These are phyloP conservation scores for Anniella stebbinsi DNA, from an alignment of 2,797 vertebrate genomes.

Conservation along the genomic window DNA sequence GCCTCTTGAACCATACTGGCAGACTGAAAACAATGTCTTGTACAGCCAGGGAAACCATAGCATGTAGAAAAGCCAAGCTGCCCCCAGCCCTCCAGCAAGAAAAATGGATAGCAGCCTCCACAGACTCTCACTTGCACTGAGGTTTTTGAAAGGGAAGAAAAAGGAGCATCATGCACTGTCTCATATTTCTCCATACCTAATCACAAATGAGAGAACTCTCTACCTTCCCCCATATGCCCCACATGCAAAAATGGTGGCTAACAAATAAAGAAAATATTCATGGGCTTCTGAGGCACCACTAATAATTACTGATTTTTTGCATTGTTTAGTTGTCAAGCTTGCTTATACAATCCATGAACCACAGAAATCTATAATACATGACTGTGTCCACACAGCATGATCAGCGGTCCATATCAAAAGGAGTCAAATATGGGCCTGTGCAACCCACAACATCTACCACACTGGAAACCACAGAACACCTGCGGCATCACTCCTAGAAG, in stretches of 20 bases:
- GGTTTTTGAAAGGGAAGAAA: background rate
- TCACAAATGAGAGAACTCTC: no score
- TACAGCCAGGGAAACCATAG: background rate
- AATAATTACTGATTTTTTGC: no score
- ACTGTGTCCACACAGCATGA: background rate
- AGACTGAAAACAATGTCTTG: background rate
- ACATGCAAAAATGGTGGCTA: no score
- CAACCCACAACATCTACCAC: background rate
- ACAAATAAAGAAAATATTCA: background rate
- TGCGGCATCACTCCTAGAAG: background rate
- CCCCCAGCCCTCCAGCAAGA: background rate
- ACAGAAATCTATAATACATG: background rate
- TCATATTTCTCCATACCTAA: background rate
- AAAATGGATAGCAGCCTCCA: background rate
- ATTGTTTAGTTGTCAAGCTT: background rate
- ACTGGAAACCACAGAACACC: background rate
- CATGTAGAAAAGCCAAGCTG: background rate
- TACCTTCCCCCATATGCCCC: no score
- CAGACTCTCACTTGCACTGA: background rate
- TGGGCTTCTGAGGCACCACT: background rate
- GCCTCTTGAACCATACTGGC: background rate
- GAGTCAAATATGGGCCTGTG: background rate
- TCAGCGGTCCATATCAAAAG: background rate
- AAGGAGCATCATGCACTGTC: background rate
- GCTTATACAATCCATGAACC: background rate